These are phyloP conservation scores for Actinopyga echinites DNA, from an alignment of 53 echinoderm and acorn worm species.

Conservation along the genomic window DNA sequence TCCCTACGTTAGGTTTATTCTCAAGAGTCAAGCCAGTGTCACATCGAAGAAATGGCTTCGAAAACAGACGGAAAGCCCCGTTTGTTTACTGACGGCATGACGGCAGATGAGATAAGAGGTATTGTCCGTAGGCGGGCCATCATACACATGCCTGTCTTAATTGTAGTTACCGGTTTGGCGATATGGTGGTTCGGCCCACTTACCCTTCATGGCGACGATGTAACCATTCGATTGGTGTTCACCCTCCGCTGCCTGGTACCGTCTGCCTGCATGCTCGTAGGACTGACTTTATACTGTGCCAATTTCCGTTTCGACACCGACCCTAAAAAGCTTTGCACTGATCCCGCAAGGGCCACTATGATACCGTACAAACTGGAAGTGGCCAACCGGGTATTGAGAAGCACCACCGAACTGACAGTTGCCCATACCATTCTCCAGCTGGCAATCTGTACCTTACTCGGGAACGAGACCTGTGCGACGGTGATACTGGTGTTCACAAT, in stretches of 20 bases:
- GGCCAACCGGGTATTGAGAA: background rate
- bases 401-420: background rate
- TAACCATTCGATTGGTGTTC: background rate
- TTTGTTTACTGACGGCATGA: background rate
- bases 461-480: background rate
- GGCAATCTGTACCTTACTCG: background rate
- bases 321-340: constrained; percentile 4
- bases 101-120: background rate
- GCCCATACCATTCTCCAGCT: background rate
- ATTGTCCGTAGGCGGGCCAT: background rate
- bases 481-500: background rate
- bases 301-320: background rate
- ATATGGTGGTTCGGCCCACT: background rate
- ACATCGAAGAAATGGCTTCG: background rate
- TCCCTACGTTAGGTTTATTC: background rate
- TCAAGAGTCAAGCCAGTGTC: background rate
- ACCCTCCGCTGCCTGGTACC: constrained; percentile 1
- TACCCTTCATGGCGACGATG: background rate
- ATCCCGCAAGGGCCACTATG: constrained; percentile 7
- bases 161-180: background rate
- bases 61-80: background rate
- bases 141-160: background rate
- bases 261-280: background rate
- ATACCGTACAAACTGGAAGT: constrained; percentile 20
- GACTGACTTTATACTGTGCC: background rate